These are phyloP conservation scores for Formicarius rufipectus DNA, from an alignment of 2,113 vertebrate genomes.

Conservation along the genomic window DNA sequence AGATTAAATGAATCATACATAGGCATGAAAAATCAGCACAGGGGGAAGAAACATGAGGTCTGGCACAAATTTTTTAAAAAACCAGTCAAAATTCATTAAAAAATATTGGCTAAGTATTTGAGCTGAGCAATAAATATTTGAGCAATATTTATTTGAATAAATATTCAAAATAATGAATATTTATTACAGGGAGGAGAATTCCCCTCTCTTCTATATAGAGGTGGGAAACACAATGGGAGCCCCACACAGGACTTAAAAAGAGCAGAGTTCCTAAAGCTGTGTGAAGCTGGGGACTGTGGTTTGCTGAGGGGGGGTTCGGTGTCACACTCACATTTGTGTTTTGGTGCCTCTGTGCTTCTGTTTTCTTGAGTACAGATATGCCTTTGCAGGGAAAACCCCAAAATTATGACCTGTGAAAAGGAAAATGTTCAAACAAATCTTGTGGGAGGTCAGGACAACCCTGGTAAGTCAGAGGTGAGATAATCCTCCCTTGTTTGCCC, in stretches of 20 bases:
- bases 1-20: not conserved
- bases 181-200: not conserved
- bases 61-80: not conserved
- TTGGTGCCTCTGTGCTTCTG: not conserved
- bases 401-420: not conserved
- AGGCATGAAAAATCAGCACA: not conserved
- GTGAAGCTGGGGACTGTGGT: accelerated
- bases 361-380: not conserved
- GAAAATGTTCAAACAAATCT: not conserved
- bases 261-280: not conserved
- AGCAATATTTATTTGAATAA: no score
- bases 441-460: not conserved
- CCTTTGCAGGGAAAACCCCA: not conserved
- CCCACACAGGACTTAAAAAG: not conserved
- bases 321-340: not conserved
- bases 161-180: not conserved
- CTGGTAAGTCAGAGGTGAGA: not conserved
- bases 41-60: not conserved
- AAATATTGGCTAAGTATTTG: not conserved
- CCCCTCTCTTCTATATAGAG: not conserved
- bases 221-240: not conserved
- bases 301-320: not conserved
- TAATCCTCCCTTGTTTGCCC: not conserved
- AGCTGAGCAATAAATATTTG: no score
- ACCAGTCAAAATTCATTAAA: not conserved